Evolutionary conservation across 2,888 invertebrate genomes (phyloP).

Genomic region (Caenorhabditis plicata): DNA sequence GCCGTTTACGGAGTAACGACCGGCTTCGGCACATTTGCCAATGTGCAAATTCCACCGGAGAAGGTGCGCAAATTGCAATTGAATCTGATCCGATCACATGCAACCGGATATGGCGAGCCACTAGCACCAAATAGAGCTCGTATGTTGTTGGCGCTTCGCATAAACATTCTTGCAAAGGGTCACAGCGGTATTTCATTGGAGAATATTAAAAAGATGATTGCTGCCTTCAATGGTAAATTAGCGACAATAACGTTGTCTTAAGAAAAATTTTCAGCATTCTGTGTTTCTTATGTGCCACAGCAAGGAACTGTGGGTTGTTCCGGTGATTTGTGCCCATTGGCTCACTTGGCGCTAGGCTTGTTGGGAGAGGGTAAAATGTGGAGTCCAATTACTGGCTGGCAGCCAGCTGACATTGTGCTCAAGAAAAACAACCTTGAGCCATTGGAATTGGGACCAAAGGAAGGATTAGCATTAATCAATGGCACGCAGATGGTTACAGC

Average conservation of each 20-base stretch:
- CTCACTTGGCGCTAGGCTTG: conserved; percentile 74
- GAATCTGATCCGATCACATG: conserved; percentile 74
- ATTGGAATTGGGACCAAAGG: conserved; percentile 72
- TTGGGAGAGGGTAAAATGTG: conserved; percentile 72
- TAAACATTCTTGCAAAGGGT: conserved; percentile 75
- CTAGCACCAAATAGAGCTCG: conserved; percentile 72
- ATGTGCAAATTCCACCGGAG: conserved; percentile 70
- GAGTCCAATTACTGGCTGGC: conserved; percentile 59
- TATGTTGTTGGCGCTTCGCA: conserved; percentile 73
- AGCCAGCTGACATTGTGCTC: conserved; percentile 65
- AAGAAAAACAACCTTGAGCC: conserved; percentile 72
- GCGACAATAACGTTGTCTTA: too few species aligned
- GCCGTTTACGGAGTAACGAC: conserved; percentile 74
- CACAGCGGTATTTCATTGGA: conserved; percentile 73
- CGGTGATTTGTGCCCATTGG: conserved; percentile 74
- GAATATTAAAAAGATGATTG: conserved; percentile 72
- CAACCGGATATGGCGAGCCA: conserved; percentile 74
- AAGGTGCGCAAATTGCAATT: conserved; percentile 72
- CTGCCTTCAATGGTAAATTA: conserved; percentile 73
- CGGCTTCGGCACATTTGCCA: conserved; percentile 75
- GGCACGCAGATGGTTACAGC: conserved; percentile 75
- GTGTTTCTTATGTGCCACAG: conserved; percentile 74
- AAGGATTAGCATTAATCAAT: conserved; percentile 74
- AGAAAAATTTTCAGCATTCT: conserved; percentile 70
- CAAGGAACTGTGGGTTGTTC: conserved; percentile 76